Percentiles rank a stretch among this genome's conserved stretches.
These are phyloP conservation scores for Nothoprocta pentlandii DNA, from an alignment of 2,113 vertebrate genomes.

Conservation along the genomic window DNA sequence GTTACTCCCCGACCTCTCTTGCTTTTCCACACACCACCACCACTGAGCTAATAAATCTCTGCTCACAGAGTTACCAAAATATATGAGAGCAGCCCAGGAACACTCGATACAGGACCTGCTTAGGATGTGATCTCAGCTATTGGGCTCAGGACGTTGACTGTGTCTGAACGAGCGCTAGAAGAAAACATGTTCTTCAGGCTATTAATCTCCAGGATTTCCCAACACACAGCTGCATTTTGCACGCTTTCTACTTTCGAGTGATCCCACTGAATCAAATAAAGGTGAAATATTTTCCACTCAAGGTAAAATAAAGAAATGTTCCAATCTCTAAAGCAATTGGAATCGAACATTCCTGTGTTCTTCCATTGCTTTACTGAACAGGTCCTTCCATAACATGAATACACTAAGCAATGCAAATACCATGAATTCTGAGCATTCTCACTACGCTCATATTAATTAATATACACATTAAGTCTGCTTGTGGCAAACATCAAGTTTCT, in stretches of 20 bases:
- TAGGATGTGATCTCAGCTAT: not conserved
- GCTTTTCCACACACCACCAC: not conserved
- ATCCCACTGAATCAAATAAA: not conserved
- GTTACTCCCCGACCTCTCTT: not conserved
- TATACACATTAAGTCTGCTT: not conserved
- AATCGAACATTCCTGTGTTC: not conserved
- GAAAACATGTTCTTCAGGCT: not conserved
- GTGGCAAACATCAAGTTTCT: not conserved
- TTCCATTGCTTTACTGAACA: not conserved
- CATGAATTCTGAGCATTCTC: not conserved
- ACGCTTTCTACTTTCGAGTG: constrained; percentile 5
- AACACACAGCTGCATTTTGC: constrained; percentile 15
- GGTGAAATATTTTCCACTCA: not conserved
- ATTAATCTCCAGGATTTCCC: not conserved
- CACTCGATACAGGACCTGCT: not conserved
- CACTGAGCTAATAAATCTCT: not conserved
- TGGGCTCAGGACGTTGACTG: not conserved
- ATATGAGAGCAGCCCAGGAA: not conserved
- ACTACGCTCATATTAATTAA: not conserved
- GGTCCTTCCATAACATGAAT: not conserved
- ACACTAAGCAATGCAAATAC: not conserved
- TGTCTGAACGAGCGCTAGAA: not conserved
- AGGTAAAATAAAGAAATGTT: not conserved
- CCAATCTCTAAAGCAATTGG: not conserved
- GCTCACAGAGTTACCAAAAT: not conserved